These are phyloP conservation scores for Hirtodrosophila duncani DNA, from an alignment of 2,888 invertebrate genomes.

Conservation along the genomic window DNA sequence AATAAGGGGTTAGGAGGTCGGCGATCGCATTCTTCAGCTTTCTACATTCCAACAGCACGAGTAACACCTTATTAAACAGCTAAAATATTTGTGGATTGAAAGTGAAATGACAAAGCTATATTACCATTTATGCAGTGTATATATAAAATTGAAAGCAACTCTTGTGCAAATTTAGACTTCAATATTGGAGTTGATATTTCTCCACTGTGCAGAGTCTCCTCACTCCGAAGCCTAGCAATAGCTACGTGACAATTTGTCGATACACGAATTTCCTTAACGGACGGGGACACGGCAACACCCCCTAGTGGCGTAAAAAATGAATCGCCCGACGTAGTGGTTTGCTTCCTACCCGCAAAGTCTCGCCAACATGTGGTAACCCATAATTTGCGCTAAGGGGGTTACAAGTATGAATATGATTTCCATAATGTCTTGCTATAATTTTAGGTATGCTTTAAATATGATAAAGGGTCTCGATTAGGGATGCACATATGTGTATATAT, in stretches of 20 bases:
- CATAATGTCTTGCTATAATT: conserved; percentile 15
- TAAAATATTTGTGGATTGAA: no score
- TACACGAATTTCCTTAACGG: conserved; percentile 56
- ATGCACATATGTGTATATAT: neutral
- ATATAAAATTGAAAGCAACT: no score
- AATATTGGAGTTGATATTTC: conserved; percentile 39
- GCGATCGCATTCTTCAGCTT: no score
- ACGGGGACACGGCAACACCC: conserved; percentile 31
- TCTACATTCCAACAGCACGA: no score
- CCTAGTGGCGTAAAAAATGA: conserved; percentile 42
- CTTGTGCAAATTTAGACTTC: no score
- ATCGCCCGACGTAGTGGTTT: conserved; percentile 46
- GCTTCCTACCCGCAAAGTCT: conserved; percentile 47
- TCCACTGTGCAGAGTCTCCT: conserved; percentile 46
- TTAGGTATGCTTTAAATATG: no score
- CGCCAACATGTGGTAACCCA: conserved; percentile 67
- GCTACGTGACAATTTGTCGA: conserved; percentile 67
- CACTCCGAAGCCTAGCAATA: no score
- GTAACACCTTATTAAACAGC: no score
- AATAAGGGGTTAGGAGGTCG: no score
- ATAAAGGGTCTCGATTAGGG: no score
- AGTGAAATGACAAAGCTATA: no score
- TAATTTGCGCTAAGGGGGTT: conserved; percentile 64
- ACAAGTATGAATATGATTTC: conserved; percentile 48
- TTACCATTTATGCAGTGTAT: no score